Percentiles rank a stretch among this genome's conserved stretches.
Conservation (phyloP, 2,797 vertebrate species). For the Channallabes apus region DNA sequence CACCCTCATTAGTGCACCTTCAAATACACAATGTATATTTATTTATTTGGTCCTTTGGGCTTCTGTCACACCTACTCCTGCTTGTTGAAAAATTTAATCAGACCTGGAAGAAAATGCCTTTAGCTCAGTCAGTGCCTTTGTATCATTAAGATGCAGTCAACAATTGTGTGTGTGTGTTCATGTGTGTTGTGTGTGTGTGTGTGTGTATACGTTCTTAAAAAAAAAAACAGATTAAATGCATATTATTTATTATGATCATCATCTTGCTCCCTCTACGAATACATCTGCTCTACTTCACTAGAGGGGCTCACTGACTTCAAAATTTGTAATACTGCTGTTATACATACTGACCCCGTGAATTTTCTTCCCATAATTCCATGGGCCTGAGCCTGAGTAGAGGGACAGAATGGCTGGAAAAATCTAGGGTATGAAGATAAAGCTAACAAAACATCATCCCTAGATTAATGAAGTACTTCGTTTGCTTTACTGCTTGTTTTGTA, state of each 20-base stretch:
- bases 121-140: slow-evolving; percentile 82
- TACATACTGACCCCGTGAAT: slow-evolving; percentile 26
- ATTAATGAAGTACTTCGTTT: slow-evolving; percentile 36
- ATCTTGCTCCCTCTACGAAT: slow-evolving; percentile 25
- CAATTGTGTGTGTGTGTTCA: slow-evolving; percentile 1
- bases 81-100: slow-evolving; percentile 61
- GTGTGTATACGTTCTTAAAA: slow-evolving; percentile 23
- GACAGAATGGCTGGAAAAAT: slow-evolving; percentile 33
- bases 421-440: slow-evolving; percentile 37
- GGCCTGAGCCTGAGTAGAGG: slow-evolving; percentile 42
- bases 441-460: slow-evolving; percentile 28
- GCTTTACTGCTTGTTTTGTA: slow-evolving; percentile 50
- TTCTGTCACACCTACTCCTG: slow-evolving; percentile 13
- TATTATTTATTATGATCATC: slow-evolving; percentile 56
- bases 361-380: background rate
- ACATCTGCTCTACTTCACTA: slow-evolving; percentile 10
- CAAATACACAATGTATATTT: slow-evolving; percentile 8
- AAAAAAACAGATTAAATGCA: slow-evolving; percentile 40
- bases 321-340: slow-evolving; percentile 53
- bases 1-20: slow-evolving; percentile 5
- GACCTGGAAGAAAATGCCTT: slow-evolving; percentile 69
- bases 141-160: slow-evolving; percentile 78
- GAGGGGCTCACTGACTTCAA: slow-evolving; percentile 21
- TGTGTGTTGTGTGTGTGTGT: background rate
- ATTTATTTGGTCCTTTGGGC: background rate